These are phyloP conservation scores for Cheilosia impressa DNA, from an alignment of 2,888 invertebrate species.

Conservation along the genomic window DNA sequence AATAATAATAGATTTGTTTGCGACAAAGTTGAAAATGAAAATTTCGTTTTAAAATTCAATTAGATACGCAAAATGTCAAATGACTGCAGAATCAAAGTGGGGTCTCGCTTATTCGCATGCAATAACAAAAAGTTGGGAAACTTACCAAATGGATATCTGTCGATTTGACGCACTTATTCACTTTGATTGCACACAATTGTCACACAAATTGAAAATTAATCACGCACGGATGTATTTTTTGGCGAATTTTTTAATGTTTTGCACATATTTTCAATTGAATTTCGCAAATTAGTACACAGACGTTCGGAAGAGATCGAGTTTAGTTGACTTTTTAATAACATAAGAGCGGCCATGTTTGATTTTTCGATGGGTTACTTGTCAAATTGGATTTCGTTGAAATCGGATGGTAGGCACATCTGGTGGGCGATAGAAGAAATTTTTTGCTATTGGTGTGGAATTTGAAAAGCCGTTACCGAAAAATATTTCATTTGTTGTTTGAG, in stretches of 20 bases:
- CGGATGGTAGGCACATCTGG: conserved; percentile 16
- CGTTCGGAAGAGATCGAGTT: conserved; percentile 63
- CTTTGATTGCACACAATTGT: conserved; percentile 67
- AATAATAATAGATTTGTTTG: conserved; percentile 5
- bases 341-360: conserved; percentile 68
- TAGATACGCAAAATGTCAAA: conserved; percentile 62
- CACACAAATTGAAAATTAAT: conserved; percentile 64
- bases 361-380: conserved; percentile 68
- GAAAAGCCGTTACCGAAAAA: background rate
- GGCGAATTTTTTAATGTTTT: conserved; percentile 50
- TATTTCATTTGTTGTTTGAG: background rate
- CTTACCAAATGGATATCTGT: conserved; percentile 62
- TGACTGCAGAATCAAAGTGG: conserved; percentile 28
- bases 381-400: conserved; percentile 54
- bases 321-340: conserved; percentile 71
- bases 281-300: conserved; percentile 70
- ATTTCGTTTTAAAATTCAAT: conserved; percentile 12
- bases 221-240: conserved; percentile 64
- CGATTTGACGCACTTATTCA: conserved; percentile 52
- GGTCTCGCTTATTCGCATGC: conserved; percentile 27
- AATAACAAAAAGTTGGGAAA: conserved; percentile 52
- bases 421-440: background rate
- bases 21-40: background rate
- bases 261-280: conserved; percentile 66
- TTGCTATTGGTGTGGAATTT: background rate